Conservation (phyloP, 2,113 vertebrate species). For the Euleptes europaea region DNA sequence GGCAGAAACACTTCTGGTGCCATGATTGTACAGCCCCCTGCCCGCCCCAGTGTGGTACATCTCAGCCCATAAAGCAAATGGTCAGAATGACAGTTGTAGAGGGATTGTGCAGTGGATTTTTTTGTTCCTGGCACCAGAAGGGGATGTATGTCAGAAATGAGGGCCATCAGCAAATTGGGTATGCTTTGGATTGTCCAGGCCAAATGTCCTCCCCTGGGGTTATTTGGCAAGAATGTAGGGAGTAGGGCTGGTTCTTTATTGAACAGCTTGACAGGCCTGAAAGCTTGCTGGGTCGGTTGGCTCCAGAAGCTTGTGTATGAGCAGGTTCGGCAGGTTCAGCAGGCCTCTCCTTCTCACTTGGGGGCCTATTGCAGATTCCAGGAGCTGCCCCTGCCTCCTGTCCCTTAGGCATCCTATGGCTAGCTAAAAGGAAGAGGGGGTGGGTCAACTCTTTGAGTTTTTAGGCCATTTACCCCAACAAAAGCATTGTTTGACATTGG, state of each 20-base stretch:
- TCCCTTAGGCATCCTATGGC: background rate
- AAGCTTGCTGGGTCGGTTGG: background rate
- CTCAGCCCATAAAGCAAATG: background rate
- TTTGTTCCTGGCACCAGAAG: background rate
- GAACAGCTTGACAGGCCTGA: background rate
- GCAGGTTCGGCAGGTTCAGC: background rate
- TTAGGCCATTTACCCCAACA: too few relatives aligned
- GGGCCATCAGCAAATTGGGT: background rate
- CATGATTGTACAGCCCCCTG: too few relatives aligned
- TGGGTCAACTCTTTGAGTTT: background rate
- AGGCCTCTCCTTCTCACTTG: background rate
- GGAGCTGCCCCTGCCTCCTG: background rate
- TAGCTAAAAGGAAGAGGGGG: background rate
- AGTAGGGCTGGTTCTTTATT: background rate
- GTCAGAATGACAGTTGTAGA: background rate
- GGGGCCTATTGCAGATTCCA: background rate
- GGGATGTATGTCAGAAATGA: background rate
- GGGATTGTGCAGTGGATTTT: background rate
- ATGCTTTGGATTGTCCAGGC: background rate
- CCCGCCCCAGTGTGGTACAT: background rate
- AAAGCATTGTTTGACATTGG: too few relatives aligned
- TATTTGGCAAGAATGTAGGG: too few relatives aligned
- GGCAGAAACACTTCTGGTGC: background rate
- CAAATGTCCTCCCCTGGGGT: too few relatives aligned
- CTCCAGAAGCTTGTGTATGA: accelerated